phyloP scores from a whole-genome alignment of 2,888 invertebrate species.

The Epistrophella euchroma region DNA sequence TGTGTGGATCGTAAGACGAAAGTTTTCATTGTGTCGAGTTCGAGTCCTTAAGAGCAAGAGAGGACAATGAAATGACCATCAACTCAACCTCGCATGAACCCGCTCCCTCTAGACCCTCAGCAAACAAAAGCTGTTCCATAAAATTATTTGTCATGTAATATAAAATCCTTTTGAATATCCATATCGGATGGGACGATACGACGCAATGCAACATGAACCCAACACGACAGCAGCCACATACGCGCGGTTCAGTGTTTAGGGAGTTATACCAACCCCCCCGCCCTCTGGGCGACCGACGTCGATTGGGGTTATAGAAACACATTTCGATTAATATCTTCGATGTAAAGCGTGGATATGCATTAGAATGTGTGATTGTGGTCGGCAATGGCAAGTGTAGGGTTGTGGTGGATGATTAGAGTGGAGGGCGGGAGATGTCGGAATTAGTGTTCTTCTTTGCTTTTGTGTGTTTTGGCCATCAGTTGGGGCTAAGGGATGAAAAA shows the following conservation, averaged over 20 bases:
- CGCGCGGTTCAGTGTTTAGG: conserved; percentile 40
- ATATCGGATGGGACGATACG: not conserved
- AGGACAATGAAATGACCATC: conserved; percentile 54
- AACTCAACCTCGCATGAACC: conserved; percentile 38
- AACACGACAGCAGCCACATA: conserved; percentile 1
- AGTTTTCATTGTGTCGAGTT: conserved; percentile 55
- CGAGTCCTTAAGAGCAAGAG: conserved; percentile 33
- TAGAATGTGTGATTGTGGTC: conserved; percentile 29
- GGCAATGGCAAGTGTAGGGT: not conserved
- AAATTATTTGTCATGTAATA: conserved; percentile 55
- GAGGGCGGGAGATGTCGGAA: conserved; percentile 19
- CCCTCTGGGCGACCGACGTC: not conserved
- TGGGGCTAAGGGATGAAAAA: conserved; percentile 42
- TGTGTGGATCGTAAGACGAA: conserved; percentile 40
- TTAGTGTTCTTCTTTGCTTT: conserved; percentile 37
- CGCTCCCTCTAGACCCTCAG: conserved; percentile 1
- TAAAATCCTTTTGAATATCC: conserved; percentile 61
- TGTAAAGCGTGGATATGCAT: conserved; percentile 34
- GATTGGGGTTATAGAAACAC: conserved; percentile 52
- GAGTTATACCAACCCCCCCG: not conserved
- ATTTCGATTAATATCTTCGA: conserved; percentile 66
- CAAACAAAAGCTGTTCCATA: conserved; percentile 39
- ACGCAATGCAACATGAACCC: conserved; percentile 55
- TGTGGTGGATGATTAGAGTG: not conserved
- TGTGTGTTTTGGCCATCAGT: conserved; percentile 17